phyloP scores from a whole-genome alignment of 2,113 vertebrate genomes.

The Gallinago jamesoni region DNA sequence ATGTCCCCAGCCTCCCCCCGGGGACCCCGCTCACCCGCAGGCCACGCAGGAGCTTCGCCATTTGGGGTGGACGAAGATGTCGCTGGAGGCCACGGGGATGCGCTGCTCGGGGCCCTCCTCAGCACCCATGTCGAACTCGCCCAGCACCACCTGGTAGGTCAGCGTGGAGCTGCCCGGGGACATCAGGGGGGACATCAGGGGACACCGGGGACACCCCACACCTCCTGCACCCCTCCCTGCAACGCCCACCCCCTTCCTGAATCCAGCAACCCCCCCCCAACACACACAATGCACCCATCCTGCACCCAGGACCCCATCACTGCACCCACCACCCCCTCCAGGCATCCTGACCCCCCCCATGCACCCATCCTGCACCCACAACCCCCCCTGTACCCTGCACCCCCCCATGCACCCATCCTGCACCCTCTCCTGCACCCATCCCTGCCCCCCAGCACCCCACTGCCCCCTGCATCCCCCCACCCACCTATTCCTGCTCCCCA shows the following conservation, averaged over 20 bases:
- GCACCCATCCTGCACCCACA: too few species aligned
- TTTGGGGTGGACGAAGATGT: constrained; percentile 41
- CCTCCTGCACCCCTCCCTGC: too few species aligned
- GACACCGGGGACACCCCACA: accelerated
- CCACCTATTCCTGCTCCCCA: too few species aligned
- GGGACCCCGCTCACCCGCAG: neutral
- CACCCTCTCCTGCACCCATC: too few species aligned
- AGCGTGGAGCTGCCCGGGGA: neutral
- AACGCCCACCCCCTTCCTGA: neutral
- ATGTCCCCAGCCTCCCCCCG: accelerated
- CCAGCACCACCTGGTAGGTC: constrained; percentile 37
- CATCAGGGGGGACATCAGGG: neutral
- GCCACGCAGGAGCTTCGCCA: neutral
- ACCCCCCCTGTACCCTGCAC: too few species aligned
- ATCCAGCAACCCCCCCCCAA: too few species aligned
- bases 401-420: too few species aligned
- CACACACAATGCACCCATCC: too few species aligned
- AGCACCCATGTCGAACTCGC: neutral
- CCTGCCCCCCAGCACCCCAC: too few species aligned
- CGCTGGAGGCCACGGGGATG: neutral
- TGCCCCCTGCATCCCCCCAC: too few species aligned
- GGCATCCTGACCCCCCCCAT: neutral
- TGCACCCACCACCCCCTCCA: too few species aligned
- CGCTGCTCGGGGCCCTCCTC: neutral
- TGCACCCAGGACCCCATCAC: neutral